These are phyloP conservation scores for Teleogryllus occipitalis DNA, from an alignment of 1,140 invertebrate genomes.

Conservation along the genomic window DNA sequence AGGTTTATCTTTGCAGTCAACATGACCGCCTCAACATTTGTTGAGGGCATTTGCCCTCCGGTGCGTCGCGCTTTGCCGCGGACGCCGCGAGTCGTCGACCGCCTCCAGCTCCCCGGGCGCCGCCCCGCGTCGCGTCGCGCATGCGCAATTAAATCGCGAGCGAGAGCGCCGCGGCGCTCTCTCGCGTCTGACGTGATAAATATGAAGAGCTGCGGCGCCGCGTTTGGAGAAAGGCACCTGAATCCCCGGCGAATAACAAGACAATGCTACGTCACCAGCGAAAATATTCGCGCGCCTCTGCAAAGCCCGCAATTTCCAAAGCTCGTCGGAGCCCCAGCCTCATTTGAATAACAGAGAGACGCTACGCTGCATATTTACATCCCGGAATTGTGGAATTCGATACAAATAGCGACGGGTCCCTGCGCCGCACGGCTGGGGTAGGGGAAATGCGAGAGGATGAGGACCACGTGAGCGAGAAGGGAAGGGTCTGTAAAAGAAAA, in stretches of 20 bases:
- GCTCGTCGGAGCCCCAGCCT: neutral
- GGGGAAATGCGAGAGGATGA: neutral
- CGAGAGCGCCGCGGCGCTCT: neutral
- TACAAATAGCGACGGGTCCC: neutral
- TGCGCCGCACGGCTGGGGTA: too few relatives aligned
- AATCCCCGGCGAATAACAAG: neutral
- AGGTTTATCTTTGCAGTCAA: too few relatives aligned
- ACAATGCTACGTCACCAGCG: neutral
- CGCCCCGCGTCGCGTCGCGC: too few relatives aligned
- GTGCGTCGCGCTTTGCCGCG: too few relatives aligned
- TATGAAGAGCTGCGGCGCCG: neutral
- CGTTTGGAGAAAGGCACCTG: neutral
- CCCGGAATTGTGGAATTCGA: neutral
- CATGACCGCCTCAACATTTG: too few relatives aligned
- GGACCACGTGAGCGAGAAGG: neutral
- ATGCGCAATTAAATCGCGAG: neutral
- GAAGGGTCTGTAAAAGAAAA: neutral
- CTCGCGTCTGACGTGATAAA: neutral
- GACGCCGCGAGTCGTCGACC: too few relatives aligned
- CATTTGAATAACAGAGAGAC: slow-evolving; percentile 4
- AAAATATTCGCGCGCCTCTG: neutral
- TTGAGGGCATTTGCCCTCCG: too few relatives aligned
- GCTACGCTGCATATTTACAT: neutral
- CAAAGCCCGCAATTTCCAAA: neutral
- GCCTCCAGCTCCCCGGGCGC: too few relatives aligned